These are phyloP conservation scores for Dryomyza anilis DNA, from an alignment of 2,888 invertebrate genomes.

Conservation along the genomic window DNA sequence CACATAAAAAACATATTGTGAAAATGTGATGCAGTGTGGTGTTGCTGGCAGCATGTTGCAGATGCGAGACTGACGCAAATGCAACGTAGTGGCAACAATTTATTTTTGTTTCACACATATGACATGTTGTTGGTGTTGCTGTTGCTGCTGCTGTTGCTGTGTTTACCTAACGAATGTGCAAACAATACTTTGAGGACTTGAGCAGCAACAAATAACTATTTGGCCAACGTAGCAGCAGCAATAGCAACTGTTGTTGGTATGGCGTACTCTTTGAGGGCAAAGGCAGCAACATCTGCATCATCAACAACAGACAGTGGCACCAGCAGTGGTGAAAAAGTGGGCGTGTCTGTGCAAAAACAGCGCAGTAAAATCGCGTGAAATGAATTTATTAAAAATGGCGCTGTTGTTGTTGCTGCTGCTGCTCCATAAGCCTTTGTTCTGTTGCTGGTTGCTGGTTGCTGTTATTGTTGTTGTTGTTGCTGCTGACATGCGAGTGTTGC, in stretches of 20 bases:
- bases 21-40: not conserved
- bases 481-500: slow-evolving; percentile 4
- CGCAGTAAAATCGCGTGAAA: slow-evolving; percentile 21
- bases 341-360: not conserved
- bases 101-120: too few species aligned
- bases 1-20: not conserved
- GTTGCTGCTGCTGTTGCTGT: not conserved
- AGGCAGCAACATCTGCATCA: not conserved
- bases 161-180: not conserved
- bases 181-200: not conserved
- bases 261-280: not conserved
- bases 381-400: slow-evolving; percentile 17
- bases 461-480: not conserved
- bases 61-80: too few species aligned
- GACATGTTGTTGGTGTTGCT: not conserved
- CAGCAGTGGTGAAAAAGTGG: not conserved
- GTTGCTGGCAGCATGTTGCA: not conserved
- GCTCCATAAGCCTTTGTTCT: too few species aligned
- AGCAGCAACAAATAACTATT: slow-evolving; percentile 3
- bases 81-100: too few species aligned
- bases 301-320: not conserved
- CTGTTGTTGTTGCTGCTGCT: slow-evolving; percentile 7
- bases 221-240: not conserved
- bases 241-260: not conserved
- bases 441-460: too few species aligned